phyloP scores from a whole-genome alignment of 2,113 vertebrate genomes.

The Columbina picui region DNA sequence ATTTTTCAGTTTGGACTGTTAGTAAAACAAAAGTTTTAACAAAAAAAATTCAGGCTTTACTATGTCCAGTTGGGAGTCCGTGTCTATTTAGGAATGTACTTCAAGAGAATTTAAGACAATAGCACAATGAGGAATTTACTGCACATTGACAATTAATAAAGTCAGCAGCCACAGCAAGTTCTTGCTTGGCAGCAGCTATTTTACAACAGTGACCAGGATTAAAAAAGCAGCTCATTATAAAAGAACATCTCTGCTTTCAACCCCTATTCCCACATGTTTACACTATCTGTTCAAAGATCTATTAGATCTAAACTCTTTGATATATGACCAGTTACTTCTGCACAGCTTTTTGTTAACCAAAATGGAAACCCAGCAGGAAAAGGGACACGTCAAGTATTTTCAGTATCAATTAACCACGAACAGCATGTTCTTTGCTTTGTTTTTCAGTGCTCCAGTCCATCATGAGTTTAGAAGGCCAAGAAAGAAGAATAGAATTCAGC shows the following conservation, averaged over 20 bases:
- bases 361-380: slow-evolving; percentile 47
- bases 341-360: slow-evolving; percentile 61
- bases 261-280: slow-evolving; percentile 61
- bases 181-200: slow-evolving; percentile 40
- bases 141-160: neutral
- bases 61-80: neutral
- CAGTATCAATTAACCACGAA: slow-evolving; percentile 16
- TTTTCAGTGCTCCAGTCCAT: neutral
- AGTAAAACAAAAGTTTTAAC: neutral
- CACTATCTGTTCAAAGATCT: slow-evolving; percentile 64
- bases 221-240: neutral
- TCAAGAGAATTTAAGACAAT: neutral
- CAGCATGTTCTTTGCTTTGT: neutral
- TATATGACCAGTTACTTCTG: slow-evolving; percentile 54
- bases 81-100: neutral
- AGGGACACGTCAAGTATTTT: slow-evolving; percentile 61
- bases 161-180: neutral
- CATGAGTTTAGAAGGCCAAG: neutral
- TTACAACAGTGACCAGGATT: neutral
- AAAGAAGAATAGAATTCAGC: neutral
- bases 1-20: neutral
- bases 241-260: slow-evolving; percentile 38
- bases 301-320: slow-evolving; percentile 72
- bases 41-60: neutral
- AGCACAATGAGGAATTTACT: no score